These are phyloP conservation scores for Doris montereyensis DNA, from an alignment of 2,888 invertebrate genomes.

Conservation along the genomic window DNA sequence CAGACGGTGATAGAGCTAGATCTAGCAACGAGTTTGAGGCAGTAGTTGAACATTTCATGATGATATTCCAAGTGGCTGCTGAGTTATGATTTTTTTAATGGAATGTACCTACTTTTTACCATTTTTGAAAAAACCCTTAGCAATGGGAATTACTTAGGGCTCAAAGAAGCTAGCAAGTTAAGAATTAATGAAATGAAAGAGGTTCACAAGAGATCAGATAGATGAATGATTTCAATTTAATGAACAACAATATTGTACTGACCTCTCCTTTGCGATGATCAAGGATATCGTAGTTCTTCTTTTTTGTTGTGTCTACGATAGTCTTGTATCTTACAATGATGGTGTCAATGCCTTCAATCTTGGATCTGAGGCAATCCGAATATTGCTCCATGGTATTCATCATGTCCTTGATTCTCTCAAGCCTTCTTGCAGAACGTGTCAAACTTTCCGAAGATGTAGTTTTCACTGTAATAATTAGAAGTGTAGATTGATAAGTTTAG, in stretches of 20 bases:
- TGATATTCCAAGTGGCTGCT: no score
- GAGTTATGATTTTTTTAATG: no score
- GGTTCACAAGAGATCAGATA: no score
- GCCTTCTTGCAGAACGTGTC: constrained; percentile 92
- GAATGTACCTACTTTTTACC: no score
- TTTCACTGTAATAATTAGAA: constrained; percentile 80
- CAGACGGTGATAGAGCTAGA: no score
- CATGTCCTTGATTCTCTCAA: constrained; percentile 89
- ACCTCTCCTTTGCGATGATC: constrained; percentile 88
- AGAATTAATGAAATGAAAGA: no score
- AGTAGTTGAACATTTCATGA: no score
- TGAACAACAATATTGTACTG: constrained; percentile 15
- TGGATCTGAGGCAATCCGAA: constrained; percentile 84
- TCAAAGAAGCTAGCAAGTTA: no score
- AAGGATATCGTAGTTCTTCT: constrained; percentile 91
- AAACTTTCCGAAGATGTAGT: constrained; percentile 97
- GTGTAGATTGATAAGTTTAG: not conserved
- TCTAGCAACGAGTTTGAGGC: no score
- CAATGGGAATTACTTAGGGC: no score
- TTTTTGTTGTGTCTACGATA: constrained; percentile 86
- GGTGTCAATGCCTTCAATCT: constrained; percentile 72
- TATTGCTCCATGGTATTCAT: constrained; percentile 90
- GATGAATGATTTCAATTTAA: no score
- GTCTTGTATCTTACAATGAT: constrained; percentile 88
- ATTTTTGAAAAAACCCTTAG: no score